Conservation (phyloP, 2,113 vertebrate species). For the Macquaria ambigua region DNA sequence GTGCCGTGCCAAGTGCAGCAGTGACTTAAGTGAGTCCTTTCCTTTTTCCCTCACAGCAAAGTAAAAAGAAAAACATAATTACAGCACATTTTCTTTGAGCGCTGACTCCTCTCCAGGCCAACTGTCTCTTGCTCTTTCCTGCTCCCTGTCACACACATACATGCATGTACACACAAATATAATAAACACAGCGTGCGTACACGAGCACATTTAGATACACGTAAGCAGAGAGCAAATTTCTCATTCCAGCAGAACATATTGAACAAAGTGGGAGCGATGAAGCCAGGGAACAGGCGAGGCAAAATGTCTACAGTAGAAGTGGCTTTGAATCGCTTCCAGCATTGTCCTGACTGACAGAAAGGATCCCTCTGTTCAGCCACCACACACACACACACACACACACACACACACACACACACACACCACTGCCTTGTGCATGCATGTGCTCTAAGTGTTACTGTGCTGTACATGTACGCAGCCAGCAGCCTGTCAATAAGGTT, state of each 20-base stretch:
- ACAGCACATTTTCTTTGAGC: slow-evolving; percentile 42
- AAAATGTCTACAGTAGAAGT: slow-evolving; percentile 75
- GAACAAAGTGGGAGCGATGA: slow-evolving; percentile 59
- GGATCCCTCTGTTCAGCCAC: slow-evolving; percentile 80
- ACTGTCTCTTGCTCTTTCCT: slow-evolving; percentile 22
- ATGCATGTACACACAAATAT: background rate
- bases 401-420: slow-evolving; percentile 27
- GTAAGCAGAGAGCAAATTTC: slow-evolving; percentile 33
- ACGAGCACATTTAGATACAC: slow-evolving; percentile 21
- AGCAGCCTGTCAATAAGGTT: slow-evolving; percentile 64
- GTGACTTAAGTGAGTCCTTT: slow-evolving; percentile 16
- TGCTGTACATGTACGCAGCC: slow-evolving; percentile 44
- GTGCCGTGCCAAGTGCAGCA: slow-evolving; percentile 16
- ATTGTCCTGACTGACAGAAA: slow-evolving; percentile 84
- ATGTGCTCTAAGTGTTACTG: slow-evolving; percentile 48
- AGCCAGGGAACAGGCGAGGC: slow-evolving; percentile 55
- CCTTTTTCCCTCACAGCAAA: slow-evolving; percentile 36
- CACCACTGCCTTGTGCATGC: slow-evolving; percentile 40
- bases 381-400: slow-evolving; percentile 29
- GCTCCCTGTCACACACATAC: slow-evolving; percentile 10
- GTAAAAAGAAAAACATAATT: slow-evolving; percentile 63
- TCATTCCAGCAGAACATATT: slow-evolving; percentile 41
- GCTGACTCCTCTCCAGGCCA: slow-evolving; percentile 31
- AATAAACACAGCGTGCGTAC: slow-evolving; percentile 26
- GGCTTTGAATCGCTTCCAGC: slow-evolving; percentile 83